Percentiles rank a stretch among this genome's conserved stretches.
Evolutionary conservation across 2,797 vertebrate genomes (phyloP).

Genomic region (Carcharodon carcharias): DNA sequence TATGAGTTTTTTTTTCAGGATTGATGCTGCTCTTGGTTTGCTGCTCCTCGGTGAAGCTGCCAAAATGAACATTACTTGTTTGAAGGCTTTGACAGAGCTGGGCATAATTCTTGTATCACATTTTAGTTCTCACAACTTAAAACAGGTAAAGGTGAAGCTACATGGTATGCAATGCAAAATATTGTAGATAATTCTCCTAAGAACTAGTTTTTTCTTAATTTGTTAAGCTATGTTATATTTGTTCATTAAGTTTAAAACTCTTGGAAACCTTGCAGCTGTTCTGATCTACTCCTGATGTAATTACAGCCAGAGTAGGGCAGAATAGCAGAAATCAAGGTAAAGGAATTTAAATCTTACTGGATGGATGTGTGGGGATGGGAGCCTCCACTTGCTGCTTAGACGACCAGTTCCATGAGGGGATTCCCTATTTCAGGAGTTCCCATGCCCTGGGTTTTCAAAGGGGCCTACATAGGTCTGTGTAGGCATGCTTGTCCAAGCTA

Average conservation of each 20-base stretch:
- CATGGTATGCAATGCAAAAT: neutral
- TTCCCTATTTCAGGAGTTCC: neutral
- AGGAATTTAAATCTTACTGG: neutral
- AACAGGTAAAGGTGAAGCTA: slow-evolving; percentile 18
- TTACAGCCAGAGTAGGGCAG: neutral
- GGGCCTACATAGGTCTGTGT: neutral
- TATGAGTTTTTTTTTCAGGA: slow-evolving; percentile 42
- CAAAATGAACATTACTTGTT: slow-evolving; percentile 52
- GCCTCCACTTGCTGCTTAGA: neutral
- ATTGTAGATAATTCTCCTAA: neutral
- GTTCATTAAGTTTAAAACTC: too few species aligned
- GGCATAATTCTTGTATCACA: neutral
- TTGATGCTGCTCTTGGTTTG: slow-evolving; percentile 51
- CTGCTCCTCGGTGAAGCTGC: slow-evolving; percentile 52
- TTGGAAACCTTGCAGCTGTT: neutral
- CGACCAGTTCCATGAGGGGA: neutral
- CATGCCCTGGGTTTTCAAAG: neutral
- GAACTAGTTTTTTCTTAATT: neutral
- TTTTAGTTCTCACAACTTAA: neutral
- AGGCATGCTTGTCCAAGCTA: neutral
- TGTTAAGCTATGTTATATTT: too few species aligned
- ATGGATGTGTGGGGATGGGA: neutral
- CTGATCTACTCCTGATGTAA: neutral
- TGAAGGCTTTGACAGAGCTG: slow-evolving; percentile 53
- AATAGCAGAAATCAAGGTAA: neutral